A percentile compares a stretch with the other conserved stretches of the same genome.
Conservation (phyloP, 2,888 invertebrate genomes). For the Acrobasis suavella region DNA sequence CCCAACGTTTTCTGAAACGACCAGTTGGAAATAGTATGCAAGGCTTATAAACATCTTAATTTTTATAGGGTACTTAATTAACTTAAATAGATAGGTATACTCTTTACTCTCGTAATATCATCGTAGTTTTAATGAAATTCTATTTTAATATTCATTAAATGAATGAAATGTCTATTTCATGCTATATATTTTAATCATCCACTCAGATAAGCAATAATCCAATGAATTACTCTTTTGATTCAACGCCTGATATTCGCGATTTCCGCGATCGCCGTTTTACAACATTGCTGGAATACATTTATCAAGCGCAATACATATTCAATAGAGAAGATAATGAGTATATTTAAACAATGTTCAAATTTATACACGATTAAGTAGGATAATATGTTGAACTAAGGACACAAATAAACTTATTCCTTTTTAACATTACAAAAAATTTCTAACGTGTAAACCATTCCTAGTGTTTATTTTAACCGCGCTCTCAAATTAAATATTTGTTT, state of each 20-base stretch:
- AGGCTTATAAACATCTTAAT: no score
- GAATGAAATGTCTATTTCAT: neutral
- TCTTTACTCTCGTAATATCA: neutral
- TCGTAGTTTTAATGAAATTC: constrained; percentile 1
- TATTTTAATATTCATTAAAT: constrained; percentile 5
- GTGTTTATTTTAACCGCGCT: neutral
- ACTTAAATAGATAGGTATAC: no score
- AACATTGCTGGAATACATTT: constrained; percentile 24
- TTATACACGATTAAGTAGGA: no score
- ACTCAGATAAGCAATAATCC: constrained; percentile 1
- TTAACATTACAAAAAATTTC: no score
- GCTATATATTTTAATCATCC: constrained; percentile 1
- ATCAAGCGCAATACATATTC: constrained; percentile 22
- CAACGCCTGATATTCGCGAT: constrained; percentile 13
- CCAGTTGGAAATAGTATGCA: no score
- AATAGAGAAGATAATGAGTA: no score
- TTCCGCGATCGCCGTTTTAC: neutral
- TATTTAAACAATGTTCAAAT: no score
- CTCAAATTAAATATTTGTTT: neutral
- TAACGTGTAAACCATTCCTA: neutral
- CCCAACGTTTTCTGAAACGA: no score
- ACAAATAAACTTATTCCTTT: no score
- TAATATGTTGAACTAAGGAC: no score
- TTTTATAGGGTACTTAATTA: no score
- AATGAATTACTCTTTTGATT: constrained; percentile 10